Evolutionary conservation across 2,888 invertebrate species (phyloP).

Genomic region (Orchesella flavescens): DNA sequence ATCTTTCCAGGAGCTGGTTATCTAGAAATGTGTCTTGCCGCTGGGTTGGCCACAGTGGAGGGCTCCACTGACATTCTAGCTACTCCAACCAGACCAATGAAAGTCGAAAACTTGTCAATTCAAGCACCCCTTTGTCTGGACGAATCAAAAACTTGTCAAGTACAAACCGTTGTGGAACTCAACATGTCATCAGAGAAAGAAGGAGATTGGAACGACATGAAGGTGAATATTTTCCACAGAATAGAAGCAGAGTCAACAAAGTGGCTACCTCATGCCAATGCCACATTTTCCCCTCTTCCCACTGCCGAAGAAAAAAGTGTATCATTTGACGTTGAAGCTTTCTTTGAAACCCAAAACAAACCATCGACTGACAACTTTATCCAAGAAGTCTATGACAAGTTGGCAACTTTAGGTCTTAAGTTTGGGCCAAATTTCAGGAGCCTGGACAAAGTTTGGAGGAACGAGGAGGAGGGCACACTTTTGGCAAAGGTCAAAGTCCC

Average conservation of each 20-base stretch:
- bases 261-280: constrained; percentile 48
- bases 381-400: constrained; percentile 19
- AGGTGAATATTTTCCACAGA: constrained; percentile 14
- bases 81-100: constrained; percentile 10
- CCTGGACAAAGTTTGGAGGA: neutral
- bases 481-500: constrained; percentile 14
- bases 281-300: constrained; percentile 35
- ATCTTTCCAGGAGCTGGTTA: constrained; percentile 46
- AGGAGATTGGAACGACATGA: constrained; percentile 21
- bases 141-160: constrained; percentile 9
- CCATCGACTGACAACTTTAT: neutral
- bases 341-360: neutral
- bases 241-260: neutral
- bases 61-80: neutral
- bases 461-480: neutral
- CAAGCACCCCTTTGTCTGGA: constrained; percentile 39
- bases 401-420: constrained; percentile 35
- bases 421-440: constrained; percentile 50
- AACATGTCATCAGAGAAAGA: neutral
- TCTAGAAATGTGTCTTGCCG: constrained; percentile 45
- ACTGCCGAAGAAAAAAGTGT: neutral
- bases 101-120: constrained; percentile 55
- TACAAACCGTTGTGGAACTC: constrained; percentile 34
- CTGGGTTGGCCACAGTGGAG: constrained; percentile 24
- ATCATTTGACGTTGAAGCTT: neutral